These are phyloP conservation scores for Holothuria glaberrima DNA, from an alignment of 35 echinoderm and acorn worm genomes.

Conservation along the genomic window DNA sequence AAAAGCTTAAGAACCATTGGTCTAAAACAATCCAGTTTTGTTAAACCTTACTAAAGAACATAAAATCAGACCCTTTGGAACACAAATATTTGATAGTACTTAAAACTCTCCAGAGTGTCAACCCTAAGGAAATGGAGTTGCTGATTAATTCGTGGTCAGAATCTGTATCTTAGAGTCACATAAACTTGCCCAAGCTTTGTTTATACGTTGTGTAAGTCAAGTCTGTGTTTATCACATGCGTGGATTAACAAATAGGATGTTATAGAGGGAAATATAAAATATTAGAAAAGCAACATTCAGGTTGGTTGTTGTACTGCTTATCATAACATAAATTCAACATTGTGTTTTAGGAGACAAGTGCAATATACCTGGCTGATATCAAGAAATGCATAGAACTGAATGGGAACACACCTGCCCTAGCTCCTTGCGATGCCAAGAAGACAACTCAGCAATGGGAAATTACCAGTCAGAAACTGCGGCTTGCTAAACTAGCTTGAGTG, in stretches of 20 bases:
- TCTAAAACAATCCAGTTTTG: no score
- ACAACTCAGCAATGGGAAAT: slow-evolving; percentile 32
- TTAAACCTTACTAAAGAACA: no score
- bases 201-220: no score
- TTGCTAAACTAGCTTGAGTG: background rate
- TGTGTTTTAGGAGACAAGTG: slow-evolving; percentile 20
- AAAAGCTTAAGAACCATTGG: no score
- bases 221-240: background rate
- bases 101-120: no score
- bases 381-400: slow-evolving; percentile 43
- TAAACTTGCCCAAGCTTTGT: no score
- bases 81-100: no score
- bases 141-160: no score
- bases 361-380: slow-evolving; percentile 12
- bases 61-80: no score
- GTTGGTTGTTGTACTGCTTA: background rate
- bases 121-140: no score
- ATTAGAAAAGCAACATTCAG: background rate
- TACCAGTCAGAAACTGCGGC: background rate
- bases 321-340: background rate
- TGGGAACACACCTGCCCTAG: background rate
- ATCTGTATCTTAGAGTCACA: no score
- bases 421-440: background rate
- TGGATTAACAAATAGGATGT: background rate
- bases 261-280: background rate